Percentiles rank a stretch among this genome's conserved stretches.
These are phyloP conservation scores for Onychorhynchus coronatus DNA, from an alignment of 2,113 vertebrate species.

Conservation along the genomic window DNA sequence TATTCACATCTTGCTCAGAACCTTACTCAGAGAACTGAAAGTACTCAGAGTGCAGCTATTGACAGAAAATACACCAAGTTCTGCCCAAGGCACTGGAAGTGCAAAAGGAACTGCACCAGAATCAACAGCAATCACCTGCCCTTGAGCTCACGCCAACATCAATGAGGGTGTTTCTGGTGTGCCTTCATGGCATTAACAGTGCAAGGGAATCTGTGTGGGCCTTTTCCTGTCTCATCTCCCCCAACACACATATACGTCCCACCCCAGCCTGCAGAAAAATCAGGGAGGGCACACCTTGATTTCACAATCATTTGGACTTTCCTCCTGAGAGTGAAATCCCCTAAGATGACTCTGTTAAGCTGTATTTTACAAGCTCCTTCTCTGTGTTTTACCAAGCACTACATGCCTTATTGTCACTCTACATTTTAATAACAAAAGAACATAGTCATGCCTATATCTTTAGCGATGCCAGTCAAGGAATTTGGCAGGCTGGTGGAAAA, in stretches of 20 bases:
- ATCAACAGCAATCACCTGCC: neutral
- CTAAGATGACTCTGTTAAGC: neutral
- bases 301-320: neutral
- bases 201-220: neutral
- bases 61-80: neutral
- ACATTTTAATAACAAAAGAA: neutral
- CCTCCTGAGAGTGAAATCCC: neutral
- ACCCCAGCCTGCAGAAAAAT: neutral
- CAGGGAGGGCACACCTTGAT: neutral
- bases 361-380: neutral
- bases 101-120: neutral
- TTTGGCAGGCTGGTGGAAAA: neutral
- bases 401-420: neutral
- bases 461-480: neutral
- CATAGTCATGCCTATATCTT: neutral
- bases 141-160: neutral
- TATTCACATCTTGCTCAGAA: neutral
- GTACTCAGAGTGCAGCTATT: neutral
- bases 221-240: neutral
- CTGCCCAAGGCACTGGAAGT: neutral
- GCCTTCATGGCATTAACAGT: neutral
- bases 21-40: neutral
- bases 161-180: neutral
- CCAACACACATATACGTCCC: fast-evolving
- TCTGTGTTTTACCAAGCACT: neutral